phyloP scores from a whole-genome alignment of 2,113 vertebrate species.

The Naja naja region DNA sequence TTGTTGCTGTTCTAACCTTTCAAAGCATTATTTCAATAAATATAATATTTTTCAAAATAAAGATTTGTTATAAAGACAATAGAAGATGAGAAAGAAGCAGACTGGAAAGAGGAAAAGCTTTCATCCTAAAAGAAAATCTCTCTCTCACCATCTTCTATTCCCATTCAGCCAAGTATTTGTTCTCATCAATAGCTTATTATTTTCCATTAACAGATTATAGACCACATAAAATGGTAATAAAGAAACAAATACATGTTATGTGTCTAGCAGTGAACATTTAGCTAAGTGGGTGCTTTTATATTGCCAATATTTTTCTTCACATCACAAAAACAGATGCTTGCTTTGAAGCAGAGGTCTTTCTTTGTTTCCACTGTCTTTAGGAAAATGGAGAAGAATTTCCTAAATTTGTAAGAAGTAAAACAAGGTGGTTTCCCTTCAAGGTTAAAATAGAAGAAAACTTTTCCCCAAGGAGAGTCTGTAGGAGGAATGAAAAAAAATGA shows the following conservation, averaged over 20 bases:
- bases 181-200: constrained; percentile 37
- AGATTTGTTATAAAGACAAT: constrained; percentile 40
- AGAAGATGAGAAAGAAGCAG: neutral
- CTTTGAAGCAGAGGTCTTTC: neutral
- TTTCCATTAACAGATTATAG: constrained; percentile 50
- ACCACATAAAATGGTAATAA: constrained; percentile 42
- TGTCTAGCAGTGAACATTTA: constrained; percentile 39
- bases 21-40: constrained; percentile 3
- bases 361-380: constrained; percentile 9
- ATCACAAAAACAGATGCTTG: neutral
- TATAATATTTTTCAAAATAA: constrained; percentile 22
- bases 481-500: neutral
- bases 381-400: neutral
- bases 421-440: neutral
- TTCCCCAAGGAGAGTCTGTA: neutral
- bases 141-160: neutral
- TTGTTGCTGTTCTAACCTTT: constrained; percentile 24
- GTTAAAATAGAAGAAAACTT: neutral
- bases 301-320: neutral
- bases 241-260: constrained; percentile 48
- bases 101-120: constrained; percentile 15
- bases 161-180: constrained; percentile 22
- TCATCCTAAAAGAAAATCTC: constrained; percentile 42
- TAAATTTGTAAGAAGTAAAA: neutral
- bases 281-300: constrained; percentile 34